phyloP scores from a whole-genome alignment of 2,797 vertebrate species.

The Microctenopoma steveboyesi region DNA sequence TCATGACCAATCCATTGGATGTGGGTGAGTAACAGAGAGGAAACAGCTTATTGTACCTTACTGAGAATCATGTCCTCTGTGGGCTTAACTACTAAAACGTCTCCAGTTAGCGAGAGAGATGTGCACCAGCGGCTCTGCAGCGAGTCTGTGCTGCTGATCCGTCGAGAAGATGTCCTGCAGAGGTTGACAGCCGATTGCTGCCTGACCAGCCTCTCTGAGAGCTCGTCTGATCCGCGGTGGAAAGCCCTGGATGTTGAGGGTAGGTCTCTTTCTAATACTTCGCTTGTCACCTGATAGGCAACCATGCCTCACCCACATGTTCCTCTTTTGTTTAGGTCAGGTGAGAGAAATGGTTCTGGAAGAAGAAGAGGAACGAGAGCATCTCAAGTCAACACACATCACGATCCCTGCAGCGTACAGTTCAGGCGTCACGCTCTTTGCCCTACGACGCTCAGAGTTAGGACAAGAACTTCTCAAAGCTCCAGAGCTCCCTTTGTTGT shows the following conservation, averaged over 20 bases:
- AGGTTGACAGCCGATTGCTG: conserved; percentile 55
- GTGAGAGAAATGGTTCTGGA: conserved; percentile 73
- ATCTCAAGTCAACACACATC: conserved; percentile 64
- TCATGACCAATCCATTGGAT: conserved; percentile 85
- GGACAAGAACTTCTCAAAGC: conserved; percentile 69
- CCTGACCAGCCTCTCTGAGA: conserved; percentile 59
- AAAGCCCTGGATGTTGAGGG: conserved; percentile 76
- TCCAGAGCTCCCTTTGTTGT: conserved; percentile 73
- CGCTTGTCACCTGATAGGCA: too few species aligned
- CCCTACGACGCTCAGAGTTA: conserved; percentile 56
- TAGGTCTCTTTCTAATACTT: conserved; percentile 19
- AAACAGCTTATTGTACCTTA: not conserved
- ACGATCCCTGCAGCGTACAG: conserved; percentile 83
- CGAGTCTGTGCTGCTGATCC: conserved; percentile 80
- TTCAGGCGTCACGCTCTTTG: conserved; percentile 82
- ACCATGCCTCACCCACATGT: not conserved
- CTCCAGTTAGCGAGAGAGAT: conserved; percentile 69
- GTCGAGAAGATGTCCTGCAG: conserved; percentile 81
- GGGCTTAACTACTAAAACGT: not conserved
- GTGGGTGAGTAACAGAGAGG: conserved; percentile 69
- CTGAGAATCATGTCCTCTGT: not conserved
- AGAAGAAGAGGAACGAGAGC: conserved; percentile 63
- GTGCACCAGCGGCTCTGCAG: conserved; percentile 80
- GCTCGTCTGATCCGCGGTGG: conserved; percentile 70
- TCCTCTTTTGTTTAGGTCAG: conserved; percentile 66